Conservation (phyloP, 1,140 invertebrate genomes). For the Venustaconcha ellipsiformis region DNA sequence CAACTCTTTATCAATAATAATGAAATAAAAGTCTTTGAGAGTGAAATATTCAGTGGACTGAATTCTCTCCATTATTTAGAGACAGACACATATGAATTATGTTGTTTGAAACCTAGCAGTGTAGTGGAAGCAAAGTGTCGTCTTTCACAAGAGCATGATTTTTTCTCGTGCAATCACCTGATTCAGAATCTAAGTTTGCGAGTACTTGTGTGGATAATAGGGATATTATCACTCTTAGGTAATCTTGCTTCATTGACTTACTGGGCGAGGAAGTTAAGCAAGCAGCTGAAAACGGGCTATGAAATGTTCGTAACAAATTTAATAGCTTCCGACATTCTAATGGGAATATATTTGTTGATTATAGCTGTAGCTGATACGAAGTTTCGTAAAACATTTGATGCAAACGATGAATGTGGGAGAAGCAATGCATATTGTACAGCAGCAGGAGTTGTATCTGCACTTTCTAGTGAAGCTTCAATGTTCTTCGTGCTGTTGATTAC, state of each 20-base stretch:
- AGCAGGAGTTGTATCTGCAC: constrained; percentile 50
- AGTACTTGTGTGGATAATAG: constrained; percentile 47
- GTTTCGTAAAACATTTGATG: constrained; percentile 49
- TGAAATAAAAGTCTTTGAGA: constrained; percentile 23
- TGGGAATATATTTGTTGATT: constrained; percentile 61
- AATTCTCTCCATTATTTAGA: constrained; percentile 5
- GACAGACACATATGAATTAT: too few relatives aligned
- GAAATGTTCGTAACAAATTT: constrained; percentile 55
- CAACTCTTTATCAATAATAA: constrained; percentile 31
- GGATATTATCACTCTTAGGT: constrained; percentile 36
- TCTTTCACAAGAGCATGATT: constrained; percentile 33
- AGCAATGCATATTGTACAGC: constrained; percentile 42
- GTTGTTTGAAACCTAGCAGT: constrained; percentile 15
- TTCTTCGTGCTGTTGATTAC: constrained; percentile 53
- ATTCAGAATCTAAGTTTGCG: constrained; percentile 36
- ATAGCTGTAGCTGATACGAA: constrained; percentile 52
- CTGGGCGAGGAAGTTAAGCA: constrained; percentile 25
- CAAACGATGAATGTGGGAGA: constrained; percentile 46
- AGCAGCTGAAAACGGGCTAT: constrained; percentile 33
- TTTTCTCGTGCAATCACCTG: constrained; percentile 52
- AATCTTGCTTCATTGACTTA: constrained; percentile 39
- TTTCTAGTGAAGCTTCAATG: constrained; percentile 49
- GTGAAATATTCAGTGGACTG: constrained; percentile 34
- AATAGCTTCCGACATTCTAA: constrained; percentile 54
- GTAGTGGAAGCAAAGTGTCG: constrained; percentile 37